Conservation (phyloP, 1,140 invertebrate species). For the Theocolax elegans region DNA sequence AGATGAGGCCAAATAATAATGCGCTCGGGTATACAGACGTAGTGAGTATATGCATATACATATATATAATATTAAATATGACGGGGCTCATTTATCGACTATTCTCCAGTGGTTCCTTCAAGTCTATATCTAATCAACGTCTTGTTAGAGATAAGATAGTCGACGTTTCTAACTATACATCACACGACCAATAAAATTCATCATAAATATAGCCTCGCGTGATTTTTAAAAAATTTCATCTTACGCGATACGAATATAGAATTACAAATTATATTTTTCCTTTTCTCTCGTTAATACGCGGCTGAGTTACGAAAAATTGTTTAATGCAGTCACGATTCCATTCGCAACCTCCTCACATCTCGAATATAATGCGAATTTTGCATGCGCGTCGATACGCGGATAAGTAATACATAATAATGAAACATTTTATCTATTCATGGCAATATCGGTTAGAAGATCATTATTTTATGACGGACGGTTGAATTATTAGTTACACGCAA, state of each 20-base stretch:
- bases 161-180: background rate
- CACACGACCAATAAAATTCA: background rate
- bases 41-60: too few relatives aligned
- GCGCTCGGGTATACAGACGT: background rate
- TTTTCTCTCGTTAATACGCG: background rate
- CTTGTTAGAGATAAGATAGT: constrained; percentile 23
- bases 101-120: constrained; percentile 13
- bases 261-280: too few relatives aligned
- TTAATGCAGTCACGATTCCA: too few relatives aligned
- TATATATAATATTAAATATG: constrained; percentile 6
- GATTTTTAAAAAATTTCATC: background rate
- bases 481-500: too few relatives aligned
- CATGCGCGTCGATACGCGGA: too few relatives aligned
- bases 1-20: constrained; percentile 17
- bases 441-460: too few relatives aligned
- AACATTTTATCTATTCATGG: too few relatives aligned
- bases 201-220: background rate
- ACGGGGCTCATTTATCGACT: constrained; percentile 11
- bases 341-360: too few relatives aligned
- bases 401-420: too few relatives aligned
- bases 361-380: too few relatives aligned
- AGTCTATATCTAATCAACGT: constrained; percentile 39
- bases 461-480: too few relatives aligned
- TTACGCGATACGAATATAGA: background rate
- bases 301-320: background rate